These are phyloP conservation scores for Chiroxiphia lanceolata DNA, from an alignment of 2,797 vertebrate species.

Conservation along the genomic window DNA sequence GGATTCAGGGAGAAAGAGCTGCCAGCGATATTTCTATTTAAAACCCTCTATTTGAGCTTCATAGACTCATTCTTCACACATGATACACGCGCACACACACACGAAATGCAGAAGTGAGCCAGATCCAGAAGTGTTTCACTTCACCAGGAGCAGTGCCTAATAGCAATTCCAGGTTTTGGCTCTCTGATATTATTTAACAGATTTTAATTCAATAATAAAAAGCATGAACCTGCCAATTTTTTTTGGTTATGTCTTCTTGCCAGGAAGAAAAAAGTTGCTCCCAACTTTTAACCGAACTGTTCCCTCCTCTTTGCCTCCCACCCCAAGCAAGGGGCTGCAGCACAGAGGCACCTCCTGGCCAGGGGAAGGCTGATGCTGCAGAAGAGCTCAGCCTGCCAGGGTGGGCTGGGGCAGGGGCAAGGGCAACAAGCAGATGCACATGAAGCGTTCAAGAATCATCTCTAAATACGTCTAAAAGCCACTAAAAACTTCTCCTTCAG, in stretches of 20 bases:
- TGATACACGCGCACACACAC: neutral
- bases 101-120: neutral
- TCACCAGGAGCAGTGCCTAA: neutral
- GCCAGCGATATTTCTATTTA: slow-evolving; percentile 40
- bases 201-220: slow-evolving; percentile 54
- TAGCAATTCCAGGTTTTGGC: neutral
- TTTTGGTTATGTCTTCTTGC: neutral
- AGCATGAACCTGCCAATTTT: neutral
- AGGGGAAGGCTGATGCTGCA: neutral
- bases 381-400: neutral
- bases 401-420: neutral
- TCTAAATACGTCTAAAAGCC: neutral
- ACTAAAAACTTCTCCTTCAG: neutral
- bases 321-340: neutral
- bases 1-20: neutral
- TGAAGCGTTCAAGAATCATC: neutral
- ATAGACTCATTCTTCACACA: neutral
- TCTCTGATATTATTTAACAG: slow-evolving; percentile 1
- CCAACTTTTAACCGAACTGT: neutral
- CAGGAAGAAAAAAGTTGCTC: neutral
- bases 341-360: neutral
- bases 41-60: slow-evolving; percentile 17
- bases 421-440: neutral
- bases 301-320: neutral
- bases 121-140: slow-evolving; percentile 6